Evolutionary conservation across 2,888 invertebrate species (phyloP).

Genomic region (Ypsolopha sequella): DNA sequence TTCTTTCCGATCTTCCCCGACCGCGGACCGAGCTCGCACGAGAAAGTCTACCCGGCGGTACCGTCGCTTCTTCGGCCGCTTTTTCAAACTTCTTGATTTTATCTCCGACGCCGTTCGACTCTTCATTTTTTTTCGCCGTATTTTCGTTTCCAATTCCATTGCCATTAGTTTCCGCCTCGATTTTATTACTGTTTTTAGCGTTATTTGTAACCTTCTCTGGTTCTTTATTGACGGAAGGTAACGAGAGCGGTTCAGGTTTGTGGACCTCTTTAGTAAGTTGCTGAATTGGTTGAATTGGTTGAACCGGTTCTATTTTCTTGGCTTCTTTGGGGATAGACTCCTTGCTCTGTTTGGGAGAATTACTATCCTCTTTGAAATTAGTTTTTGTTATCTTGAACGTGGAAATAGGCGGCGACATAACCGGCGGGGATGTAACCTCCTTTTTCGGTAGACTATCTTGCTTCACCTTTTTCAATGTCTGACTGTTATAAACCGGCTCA

Average conservation of each 20-base stretch:
- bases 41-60: conserved; percentile 30
- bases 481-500: conserved; percentile 2
- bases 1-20: conserved; percentile 26
- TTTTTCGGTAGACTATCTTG: conserved; percentile 9
- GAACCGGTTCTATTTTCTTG: conserved; percentile 18
- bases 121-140: conserved; percentile 20
- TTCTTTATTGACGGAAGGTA: conserved; percentile 13
- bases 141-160: neutral
- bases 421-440: conserved; percentile 5
- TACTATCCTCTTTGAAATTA: neutral
- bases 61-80: conserved; percentile 50
- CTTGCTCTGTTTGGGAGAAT: neutral
- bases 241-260: conserved; percentile 24
- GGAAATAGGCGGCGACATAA: conserved; percentile 16
- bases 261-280: conserved; percentile 22
- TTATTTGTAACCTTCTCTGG: conserved; percentile 9
- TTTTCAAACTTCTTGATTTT: conserved; percentile 62
- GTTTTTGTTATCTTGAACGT: conserved; percentile 9
- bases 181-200: neutral
- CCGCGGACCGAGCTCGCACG: conserved; percentile 48
- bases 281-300: too few relatives aligned
- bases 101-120: conserved; percentile 59
- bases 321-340: conserved; percentile 10
- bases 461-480: conserved; percentile 7
- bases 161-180: conserved; percentile 7